Evolutionary conservation across 2,888 invertebrate species (phyloP).

Genomic region (Malacosoma neustria): DNA sequence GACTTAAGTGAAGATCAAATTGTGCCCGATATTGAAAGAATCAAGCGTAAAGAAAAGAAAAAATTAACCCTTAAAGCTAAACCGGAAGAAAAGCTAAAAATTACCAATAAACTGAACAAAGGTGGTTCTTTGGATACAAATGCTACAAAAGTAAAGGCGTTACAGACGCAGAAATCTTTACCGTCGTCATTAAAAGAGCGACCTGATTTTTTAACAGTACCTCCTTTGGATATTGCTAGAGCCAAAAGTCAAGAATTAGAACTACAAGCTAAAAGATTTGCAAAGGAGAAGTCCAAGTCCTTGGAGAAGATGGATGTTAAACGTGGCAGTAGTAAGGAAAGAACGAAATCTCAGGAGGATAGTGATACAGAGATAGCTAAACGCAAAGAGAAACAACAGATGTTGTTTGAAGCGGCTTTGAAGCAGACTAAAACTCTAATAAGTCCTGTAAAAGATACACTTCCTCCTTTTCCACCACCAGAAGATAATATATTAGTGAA

Average conservation of each 20-base stretch:
- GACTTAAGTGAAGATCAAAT: constrained; percentile 70
- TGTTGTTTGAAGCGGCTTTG: constrained; percentile 83
- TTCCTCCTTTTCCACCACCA: constrained; percentile 82
- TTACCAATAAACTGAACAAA: constrained; percentile 56
- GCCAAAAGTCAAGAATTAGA: constrained; percentile 78
- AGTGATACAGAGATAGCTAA: constrained; percentile 82
- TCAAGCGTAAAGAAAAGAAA: constrained; percentile 65
- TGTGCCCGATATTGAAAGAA: constrained; percentile 65
- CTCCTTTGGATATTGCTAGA: constrained; percentile 71
- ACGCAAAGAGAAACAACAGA: constrained; percentile 83
- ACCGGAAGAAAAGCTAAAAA: constrained; percentile 58
- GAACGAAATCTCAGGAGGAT: constrained; percentile 83
- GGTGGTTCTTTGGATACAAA: constrained; percentile 66
- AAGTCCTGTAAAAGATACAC: constrained; percentile 82
- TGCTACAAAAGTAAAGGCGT: constrained; percentile 56
- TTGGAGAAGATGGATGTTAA: constrained; percentile 78
- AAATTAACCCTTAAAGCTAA: constrained; percentile 60
- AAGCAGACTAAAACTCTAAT: constrained; percentile 84
- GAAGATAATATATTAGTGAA: constrained; percentile 83
- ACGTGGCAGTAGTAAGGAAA: constrained; percentile 75
- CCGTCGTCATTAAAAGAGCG: constrained; percentile 69
- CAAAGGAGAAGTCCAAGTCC: constrained; percentile 81
- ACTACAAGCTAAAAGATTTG: constrained; percentile 58
- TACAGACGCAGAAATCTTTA: constrained; percentile 72
- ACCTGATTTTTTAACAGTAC: constrained; percentile 68